Conservation (phyloP, 1,140 invertebrate species). For the Trichonephila clavipes region DNA sequence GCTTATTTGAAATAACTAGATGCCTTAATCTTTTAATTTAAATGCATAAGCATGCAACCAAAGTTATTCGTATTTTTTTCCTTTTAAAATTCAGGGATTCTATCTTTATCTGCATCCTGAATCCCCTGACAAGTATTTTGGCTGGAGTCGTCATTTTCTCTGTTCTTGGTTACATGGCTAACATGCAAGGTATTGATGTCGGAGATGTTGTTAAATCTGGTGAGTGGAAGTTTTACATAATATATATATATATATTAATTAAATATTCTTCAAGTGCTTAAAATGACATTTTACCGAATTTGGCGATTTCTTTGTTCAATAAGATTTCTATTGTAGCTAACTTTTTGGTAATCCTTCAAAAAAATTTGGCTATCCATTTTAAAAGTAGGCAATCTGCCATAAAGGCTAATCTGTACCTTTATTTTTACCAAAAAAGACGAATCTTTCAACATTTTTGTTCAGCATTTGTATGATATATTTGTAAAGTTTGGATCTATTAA, state of each 20-base stretch:
- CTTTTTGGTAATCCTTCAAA: too few species aligned
- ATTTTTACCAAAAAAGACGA: too few species aligned
- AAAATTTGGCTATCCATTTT: too few species aligned
- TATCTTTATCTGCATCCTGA: constrained; percentile 82
- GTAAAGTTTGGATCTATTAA: too few species aligned
- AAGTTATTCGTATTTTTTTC: neutral
- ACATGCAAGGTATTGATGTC: constrained; percentile 81
- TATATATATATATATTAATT: neutral
- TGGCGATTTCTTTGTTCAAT: too few species aligned
- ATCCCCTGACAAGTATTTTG: constrained; percentile 82
- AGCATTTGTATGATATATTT: too few species aligned
- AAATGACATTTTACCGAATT: too few species aligned
- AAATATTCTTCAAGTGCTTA: too few species aligned
- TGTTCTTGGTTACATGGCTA: constrained; percentile 82
- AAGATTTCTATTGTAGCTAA: too few species aligned
- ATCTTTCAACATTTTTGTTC: too few species aligned
- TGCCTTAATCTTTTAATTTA: neutral
- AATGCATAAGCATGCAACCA: neutral
- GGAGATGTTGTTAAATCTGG: constrained; percentile 84
- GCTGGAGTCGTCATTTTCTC: constrained; percentile 83
- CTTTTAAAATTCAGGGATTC: constrained; percentile 80
- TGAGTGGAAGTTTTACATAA: constrained; percentile 77
- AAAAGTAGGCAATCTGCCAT: too few species aligned
- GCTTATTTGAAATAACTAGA: neutral
- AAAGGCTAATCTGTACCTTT: too few species aligned